Conservation (phyloP, 2,888 invertebrate genomes). For the Pandemis corylana region DNA sequence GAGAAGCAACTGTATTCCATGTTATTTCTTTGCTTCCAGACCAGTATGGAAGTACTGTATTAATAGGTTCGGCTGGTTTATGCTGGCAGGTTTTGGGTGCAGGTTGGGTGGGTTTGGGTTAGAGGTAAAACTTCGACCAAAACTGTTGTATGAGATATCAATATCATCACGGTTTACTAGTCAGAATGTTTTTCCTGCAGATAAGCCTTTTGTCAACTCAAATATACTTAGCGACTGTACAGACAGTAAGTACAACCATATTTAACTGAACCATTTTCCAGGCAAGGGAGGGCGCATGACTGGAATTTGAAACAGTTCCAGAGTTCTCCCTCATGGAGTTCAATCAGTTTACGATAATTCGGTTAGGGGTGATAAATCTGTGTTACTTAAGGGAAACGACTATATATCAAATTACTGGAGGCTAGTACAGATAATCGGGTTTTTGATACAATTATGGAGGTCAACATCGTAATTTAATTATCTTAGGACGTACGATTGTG, state of each 20-base stretch:
- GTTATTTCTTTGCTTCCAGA: too few species aligned
- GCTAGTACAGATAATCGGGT: slow-evolving; percentile 64
- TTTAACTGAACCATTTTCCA: slow-evolving; percentile 30
- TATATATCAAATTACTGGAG: slow-evolving; percentile 73
- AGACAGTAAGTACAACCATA: not conserved
- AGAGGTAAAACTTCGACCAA: too few species aligned
- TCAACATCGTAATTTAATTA: slow-evolving; percentile 61
- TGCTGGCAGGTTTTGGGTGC: too few species aligned
- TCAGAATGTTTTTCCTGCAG: not conserved
- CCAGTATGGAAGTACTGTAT: too few species aligned
- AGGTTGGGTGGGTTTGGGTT: too few species aligned
- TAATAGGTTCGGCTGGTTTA: too few species aligned
- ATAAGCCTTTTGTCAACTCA: not conserved
- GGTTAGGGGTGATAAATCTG: slow-evolving; percentile 82
- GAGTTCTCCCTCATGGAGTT: slow-evolving; percentile 65
- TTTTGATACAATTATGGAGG: slow-evolving; percentile 71
- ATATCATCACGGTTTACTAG: too few species aligned
- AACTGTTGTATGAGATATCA: too few species aligned
- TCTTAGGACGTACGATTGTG: slow-evolving; percentile 25
- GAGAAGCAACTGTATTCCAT: too few species aligned
- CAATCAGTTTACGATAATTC: slow-evolving; percentile 79
- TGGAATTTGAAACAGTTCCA: slow-evolving; percentile 68
- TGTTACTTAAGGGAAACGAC: slow-evolving; percentile 68
- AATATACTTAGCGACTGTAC: not conserved
- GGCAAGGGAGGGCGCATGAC: slow-evolving; percentile 51